Percentiles rank a stretch among this genome's conserved stretches.
phyloP scores from a whole-genome alignment of 2,113 vertebrate species.

The Zosterops hypoxanthus region DNA sequence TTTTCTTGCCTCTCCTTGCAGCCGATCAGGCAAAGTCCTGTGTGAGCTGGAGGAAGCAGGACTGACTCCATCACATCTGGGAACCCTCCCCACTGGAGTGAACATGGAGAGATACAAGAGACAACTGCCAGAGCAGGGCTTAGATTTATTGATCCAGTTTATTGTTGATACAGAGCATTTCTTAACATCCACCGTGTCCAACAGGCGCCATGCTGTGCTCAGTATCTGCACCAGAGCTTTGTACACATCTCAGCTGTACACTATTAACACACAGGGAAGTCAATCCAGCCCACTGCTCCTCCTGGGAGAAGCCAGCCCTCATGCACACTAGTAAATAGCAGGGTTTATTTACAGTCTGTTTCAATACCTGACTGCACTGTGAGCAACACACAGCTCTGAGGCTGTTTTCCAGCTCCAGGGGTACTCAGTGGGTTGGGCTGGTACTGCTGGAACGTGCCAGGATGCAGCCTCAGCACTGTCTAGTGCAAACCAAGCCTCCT shows the following conservation, averaged over 20 bases:
- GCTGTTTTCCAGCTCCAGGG: neutral
- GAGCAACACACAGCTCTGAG: neutral
- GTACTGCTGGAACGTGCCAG: neutral
- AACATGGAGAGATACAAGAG: neutral
- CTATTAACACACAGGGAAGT: neutral
- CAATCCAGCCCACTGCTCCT: neutral
- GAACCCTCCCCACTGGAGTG: neutral
- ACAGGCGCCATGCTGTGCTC: constrained; percentile 37
- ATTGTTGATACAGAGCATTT: constrained; percentile 36
- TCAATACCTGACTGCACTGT: neutral
- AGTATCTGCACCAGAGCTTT: constrained; percentile 36
- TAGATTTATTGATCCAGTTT: constrained; percentile 68
- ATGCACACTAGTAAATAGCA: neutral
- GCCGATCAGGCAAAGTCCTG: neutral
- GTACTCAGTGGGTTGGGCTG: neutral
- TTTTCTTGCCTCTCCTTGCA: neutral
- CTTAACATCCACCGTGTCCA: constrained; percentile 9
- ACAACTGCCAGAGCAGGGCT: neutral
- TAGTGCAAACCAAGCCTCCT: neutral
- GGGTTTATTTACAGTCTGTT: constrained; percentile 17
- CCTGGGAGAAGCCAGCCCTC: constrained; percentile 24
- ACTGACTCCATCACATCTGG: neutral
- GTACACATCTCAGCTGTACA: constrained; percentile 47
- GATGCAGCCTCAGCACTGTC: neutral
- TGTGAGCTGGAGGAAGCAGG: neutral